These are phyloP conservation scores for Sphaerophoria taeniata DNA, from an alignment of 2,888 invertebrate genomes.

Conservation along the genomic window DNA sequence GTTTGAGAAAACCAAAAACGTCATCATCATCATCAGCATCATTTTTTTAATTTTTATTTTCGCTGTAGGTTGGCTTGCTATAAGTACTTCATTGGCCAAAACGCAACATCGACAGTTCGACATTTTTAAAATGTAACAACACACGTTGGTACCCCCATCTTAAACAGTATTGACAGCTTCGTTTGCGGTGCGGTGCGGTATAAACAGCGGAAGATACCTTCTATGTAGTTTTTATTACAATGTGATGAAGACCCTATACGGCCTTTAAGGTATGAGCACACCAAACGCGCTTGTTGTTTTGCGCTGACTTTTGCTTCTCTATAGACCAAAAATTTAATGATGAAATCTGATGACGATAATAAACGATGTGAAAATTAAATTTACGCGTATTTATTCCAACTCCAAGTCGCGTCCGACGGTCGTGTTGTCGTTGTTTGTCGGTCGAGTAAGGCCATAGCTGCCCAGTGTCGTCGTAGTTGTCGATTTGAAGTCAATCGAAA, in stretches of 20 bases:
- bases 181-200: no score
- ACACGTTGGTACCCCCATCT: neutral
- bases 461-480: conserved; percentile 9
- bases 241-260: conserved; percentile 7
- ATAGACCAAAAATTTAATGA: conserved; percentile 55
- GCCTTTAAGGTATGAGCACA: conserved; percentile 18
- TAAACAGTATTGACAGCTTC: neutral
- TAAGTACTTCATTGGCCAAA: conserved; percentile 27
- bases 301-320: conserved; percentile 18
- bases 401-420: neutral
- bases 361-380: conserved; percentile 73
- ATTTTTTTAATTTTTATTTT: conserved; percentile 6
- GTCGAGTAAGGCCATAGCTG: conserved; percentile 4
- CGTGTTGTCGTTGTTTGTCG: neutral
- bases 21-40: no score
- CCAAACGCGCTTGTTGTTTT: conserved; percentile 23
- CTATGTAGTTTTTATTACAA: neutral
- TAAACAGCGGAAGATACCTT: neutral
- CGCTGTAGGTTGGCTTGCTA: conserved; percentile 3
- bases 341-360: conserved; percentile 73
- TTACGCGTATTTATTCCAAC: conserved; percentile 51
- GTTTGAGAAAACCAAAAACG: no score
- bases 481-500: conserved; percentile 61
- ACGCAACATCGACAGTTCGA: conserved; percentile 46
- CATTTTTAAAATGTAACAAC: conserved; percentile 41